These are phyloP conservation scores for Sarotherodon lohbergeri DNA, from an alignment of 2,113 vertebrate genomes.

Conservation along the genomic window DNA sequence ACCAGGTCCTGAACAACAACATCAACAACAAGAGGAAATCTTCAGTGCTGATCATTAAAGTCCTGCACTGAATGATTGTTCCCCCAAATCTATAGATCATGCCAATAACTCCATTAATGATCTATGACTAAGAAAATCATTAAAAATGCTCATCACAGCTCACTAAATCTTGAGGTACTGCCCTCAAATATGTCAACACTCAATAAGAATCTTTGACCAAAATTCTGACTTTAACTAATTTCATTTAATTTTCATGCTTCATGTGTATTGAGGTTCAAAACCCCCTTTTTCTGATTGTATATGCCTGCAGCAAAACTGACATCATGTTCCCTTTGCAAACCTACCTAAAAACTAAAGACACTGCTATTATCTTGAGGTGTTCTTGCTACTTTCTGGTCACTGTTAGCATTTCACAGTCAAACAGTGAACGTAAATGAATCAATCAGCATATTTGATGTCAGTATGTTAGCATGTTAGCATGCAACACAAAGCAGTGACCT, in stretches of 20 bases:
- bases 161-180: background rate
- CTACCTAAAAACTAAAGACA: background rate
- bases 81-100: background rate
- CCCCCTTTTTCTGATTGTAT: accelerated
- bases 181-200: background rate
- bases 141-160: background rate
- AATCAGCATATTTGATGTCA: background rate
- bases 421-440: background rate
- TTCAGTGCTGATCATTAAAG: background rate
- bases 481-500: background rate
- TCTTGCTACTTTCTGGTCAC: background rate
- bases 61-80: background rate
- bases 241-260: background rate
- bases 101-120: background rate
- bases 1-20: constrained; percentile 82
- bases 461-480: background rate
- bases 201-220: background rate
- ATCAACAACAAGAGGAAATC: background rate
- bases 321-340: background rate
- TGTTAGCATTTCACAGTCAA: background rate
- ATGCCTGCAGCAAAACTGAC: background rate
- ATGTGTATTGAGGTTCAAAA: background rate
- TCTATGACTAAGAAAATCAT: background rate
- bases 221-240: background rate
- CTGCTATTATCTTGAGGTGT: background rate